Evolutionary conservation across 2,113 vertebrate species (phyloP).

Genomic region (Balaeniceps rex): DNA sequence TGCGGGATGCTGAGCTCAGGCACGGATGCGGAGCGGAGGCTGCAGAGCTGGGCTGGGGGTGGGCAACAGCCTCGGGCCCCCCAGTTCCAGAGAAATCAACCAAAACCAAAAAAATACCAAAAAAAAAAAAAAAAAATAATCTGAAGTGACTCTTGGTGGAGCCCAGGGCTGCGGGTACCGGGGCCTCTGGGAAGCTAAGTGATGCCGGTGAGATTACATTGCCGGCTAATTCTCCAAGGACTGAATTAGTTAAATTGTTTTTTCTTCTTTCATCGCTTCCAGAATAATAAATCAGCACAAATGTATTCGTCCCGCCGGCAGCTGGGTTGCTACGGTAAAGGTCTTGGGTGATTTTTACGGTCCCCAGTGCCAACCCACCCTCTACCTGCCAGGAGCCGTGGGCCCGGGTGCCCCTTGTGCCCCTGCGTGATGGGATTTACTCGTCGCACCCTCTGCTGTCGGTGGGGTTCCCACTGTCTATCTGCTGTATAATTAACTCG

Average conservation of each 20-base stretch:
- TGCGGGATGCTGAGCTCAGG: not conserved
- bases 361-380: no score
- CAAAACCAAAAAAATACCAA: rapidly evolving
- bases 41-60: not conserved
- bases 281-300: not conserved
- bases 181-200: not conserved
- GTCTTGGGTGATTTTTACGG: not conserved
- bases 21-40: rapidly evolving
- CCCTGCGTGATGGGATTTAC: not conserved
- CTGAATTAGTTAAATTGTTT: not conserved
- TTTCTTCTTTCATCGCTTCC: not conserved
- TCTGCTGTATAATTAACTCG: not conserved
- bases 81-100: not conserved
- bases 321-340: not conserved
- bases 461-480: not conserved
- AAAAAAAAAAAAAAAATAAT: no score
- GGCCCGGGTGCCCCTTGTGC: not conserved
- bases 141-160: not conserved
- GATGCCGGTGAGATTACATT: not conserved
- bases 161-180: rapidly evolving
- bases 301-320: not conserved
- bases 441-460: not conserved
- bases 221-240: not conserved
- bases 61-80: rapidly evolving
- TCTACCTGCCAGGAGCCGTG: rapidly evolving